Evolutionary conservation across 2,888 invertebrate genomes (phyloP), one percentile per base, ranked within the genome.

Genomic region (Atethmia centrago): DNA sequence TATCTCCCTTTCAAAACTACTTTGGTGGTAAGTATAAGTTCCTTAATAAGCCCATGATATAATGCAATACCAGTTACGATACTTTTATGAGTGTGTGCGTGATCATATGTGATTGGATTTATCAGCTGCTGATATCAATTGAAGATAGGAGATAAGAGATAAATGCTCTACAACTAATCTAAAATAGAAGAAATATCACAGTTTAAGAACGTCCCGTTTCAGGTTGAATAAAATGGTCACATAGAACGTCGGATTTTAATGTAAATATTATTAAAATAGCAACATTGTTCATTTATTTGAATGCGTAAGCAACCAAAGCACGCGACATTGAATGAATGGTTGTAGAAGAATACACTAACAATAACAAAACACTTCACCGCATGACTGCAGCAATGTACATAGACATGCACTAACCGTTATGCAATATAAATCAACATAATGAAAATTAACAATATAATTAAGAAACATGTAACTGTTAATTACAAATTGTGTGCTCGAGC

Each of bases 201-300:
- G 53, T 51, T 47, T 14, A 25, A 73, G 61, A 55, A 42, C 28
- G 25, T 58, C 40, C 14, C n/a, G 10, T 53, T 19, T 14, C 47
- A 42, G 9, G 3, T 42, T 47, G 31, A 62, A 53, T 55, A 25
- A 21, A 72, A 61, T 53, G 12, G 42, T 69, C n/a, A 16, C 3
- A 28, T 1, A 31, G 19, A 73, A 70, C 51, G 64, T 49, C 5
- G 25, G 25, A 51, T 31, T 28, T 28, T 7, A 55, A 66, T 72
- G 65, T 62, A 72, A 83, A 81, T 81, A 71, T 80, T 74, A 83
- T 74, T 79, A 45, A 42, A 71, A 74, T 62, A 58, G 28, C 62
- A 73, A 71, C 65, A 68, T 75, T 76, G 65, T 72, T 64, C 53
- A 58, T 67, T 74, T 55, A 56, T 61, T 58, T 66, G 53, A 58